Conservation (phyloP, 2,113 vertebrate genomes). For the Cebus imitator region DNA sequence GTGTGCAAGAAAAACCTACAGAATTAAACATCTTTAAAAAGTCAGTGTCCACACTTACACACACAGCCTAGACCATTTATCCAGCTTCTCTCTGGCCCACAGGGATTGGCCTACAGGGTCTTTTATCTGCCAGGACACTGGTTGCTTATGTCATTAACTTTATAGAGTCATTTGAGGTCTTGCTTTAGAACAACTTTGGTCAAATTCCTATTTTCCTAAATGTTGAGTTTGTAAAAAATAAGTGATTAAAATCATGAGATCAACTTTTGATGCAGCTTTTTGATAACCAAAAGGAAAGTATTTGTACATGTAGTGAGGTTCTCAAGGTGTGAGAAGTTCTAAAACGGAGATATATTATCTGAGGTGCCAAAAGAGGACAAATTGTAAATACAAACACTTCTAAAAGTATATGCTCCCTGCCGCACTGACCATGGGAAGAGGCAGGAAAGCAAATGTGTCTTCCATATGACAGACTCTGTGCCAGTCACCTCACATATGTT, state of each 20-base stretch:
- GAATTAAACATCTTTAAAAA: neutral
- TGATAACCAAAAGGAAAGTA: neutral
- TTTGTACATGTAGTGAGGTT: slow-evolving; percentile 10
- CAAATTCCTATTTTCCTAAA: slow-evolving; percentile 44
- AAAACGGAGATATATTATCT: slow-evolving; percentile 5
- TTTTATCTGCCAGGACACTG: neutral
- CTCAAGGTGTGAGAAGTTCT: slow-evolving; percentile 20
- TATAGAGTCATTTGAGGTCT: neutral
- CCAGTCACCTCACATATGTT: neutral
- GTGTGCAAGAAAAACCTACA: neutral
- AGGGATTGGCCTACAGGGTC: neutral
- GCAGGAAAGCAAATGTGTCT: neutral
- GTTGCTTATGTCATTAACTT: neutral
- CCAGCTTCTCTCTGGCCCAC: neutral
- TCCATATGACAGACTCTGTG: neutral
- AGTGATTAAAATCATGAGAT: slow-evolving; percentile 34
- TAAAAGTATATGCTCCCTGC: neutral
- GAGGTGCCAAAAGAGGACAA: slow-evolving; percentile 12
- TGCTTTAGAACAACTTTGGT: slow-evolving; percentile 39
- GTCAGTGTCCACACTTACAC: neutral
- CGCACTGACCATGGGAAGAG: neutral
- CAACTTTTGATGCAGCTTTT: slow-evolving; percentile 37
- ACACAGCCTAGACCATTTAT: neutral
- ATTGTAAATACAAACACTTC: neutral
- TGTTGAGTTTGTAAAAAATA: neutral